phyloP scores from a whole-genome alignment of 35 echinoderm and acorn worm species.

The Strongylocentrotus purpuratus region DNA sequence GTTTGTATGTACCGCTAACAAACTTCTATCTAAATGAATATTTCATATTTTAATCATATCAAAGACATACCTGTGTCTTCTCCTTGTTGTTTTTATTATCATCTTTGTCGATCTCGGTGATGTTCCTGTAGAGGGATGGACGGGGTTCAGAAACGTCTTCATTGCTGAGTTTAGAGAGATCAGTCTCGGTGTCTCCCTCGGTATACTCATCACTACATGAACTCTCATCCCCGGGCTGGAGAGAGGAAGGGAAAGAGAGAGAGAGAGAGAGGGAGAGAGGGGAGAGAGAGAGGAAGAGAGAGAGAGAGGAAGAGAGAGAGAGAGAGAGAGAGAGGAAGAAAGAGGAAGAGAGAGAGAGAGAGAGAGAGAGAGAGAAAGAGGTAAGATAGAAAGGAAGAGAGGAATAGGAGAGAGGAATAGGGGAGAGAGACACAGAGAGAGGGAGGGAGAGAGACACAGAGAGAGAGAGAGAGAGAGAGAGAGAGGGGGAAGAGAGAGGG shows the following conservation, averaged over 20 bases:
- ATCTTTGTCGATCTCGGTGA: neutral
- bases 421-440: no score
- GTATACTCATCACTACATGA: conserved; percentile 45
- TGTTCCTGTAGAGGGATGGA: neutral
- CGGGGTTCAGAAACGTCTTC: conserved; percentile 31
- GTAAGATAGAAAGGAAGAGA: no score
- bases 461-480: no score
- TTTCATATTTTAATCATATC: no score
- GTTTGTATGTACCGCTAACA: neutral
- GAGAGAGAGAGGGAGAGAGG: neutral
- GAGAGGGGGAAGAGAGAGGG: no score
- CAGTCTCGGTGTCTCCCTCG: conserved; percentile 7
- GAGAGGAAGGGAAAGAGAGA: neutral
- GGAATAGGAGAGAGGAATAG: no score
- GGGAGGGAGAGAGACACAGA: no score
- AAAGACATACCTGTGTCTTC: neutral
- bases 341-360: neutral
- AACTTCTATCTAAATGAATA: neutral
- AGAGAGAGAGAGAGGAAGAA: no score
- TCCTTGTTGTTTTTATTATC: neutral
- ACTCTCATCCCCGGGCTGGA: conserved; percentile 23
- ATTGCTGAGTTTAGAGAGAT: neutral
- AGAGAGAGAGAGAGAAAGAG: neutral
- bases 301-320: no score
- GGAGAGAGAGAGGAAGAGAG: no score